A percentile compares a stretch with the other conserved stretches of the same genome.
phyloP scores from a whole-genome alignment of 2,888 invertebrate species.

The Ephialtes manifestator region DNA sequence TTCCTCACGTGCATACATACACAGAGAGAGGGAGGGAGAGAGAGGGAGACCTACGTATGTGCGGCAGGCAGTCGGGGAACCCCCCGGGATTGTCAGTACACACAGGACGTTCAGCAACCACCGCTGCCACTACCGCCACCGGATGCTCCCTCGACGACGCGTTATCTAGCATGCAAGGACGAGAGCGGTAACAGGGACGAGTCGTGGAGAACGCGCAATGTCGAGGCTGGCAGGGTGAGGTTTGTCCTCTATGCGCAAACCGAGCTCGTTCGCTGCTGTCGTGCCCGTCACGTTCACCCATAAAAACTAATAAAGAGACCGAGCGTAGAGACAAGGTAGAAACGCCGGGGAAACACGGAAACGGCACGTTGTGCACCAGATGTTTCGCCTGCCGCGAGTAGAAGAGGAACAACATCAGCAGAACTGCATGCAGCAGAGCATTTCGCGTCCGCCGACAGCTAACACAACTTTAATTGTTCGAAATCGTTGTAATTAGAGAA shows the following conservation, averaged over 20 bases:
- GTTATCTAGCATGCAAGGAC: constrained; percentile 64
- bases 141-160: constrained; percentile 60
- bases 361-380: constrained; percentile 70
- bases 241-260: constrained; percentile 48
- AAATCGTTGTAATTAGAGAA: constrained; percentile 77
- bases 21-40: background rate
- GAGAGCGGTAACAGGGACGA: constrained; percentile 18
- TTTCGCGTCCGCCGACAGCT: constrained; percentile 71
- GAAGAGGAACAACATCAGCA: constrained; percentile 37
- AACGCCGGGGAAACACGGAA: constrained; percentile 55
- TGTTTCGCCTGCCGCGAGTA: constrained; percentile 42
- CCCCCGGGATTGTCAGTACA: constrained; percentile 50
- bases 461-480: constrained; percentile 79
- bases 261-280: constrained; percentile 56
- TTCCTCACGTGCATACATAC: constrained; percentile 33
- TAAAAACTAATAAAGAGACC: constrained; percentile 76
- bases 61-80: constrained; percentile 10
- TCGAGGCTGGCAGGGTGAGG: background rate
- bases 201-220: constrained; percentile 50
- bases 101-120: constrained; percentile 49
- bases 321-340: constrained; percentile 46
- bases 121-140: constrained; percentile 48
- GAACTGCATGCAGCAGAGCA: constrained; percentile 33
- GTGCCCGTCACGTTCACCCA: constrained; percentile 71
- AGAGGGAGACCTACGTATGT: background rate